A percentile compares a stretch with the other conserved stretches of the same genome.
phyloP scores from a whole-genome alignment of 2,113 vertebrate species.

The Chunga burmeisteri region DNA sequence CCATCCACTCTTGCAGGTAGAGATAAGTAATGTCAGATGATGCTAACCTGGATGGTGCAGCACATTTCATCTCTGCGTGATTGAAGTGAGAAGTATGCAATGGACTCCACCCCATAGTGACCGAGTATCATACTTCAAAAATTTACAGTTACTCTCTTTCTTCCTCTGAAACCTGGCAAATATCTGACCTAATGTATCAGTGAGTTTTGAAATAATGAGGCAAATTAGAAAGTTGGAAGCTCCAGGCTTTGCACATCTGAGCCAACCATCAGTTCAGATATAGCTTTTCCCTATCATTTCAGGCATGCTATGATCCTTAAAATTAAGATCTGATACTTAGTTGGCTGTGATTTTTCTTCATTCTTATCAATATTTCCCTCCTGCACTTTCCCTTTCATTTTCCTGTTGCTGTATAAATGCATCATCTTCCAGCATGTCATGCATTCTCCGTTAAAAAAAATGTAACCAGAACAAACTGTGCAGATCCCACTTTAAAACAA shows the following conservation, averaged over 20 bases:
- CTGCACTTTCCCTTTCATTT: background rate
- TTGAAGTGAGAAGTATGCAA: background rate
- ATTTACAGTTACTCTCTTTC: background rate
- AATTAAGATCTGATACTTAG: background rate
- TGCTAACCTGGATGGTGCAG: background rate
- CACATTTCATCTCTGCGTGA: background rate
- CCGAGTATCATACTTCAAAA: background rate
- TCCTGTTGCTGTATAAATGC: background rate
- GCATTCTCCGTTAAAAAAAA: background rate
- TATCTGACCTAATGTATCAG: background rate
- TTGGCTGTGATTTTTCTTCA: background rate
- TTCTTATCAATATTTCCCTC: background rate
- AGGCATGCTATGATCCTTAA: background rate
- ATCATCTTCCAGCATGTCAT: background rate
- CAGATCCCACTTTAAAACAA: background rate
- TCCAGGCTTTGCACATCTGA: background rate
- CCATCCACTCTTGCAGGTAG: background rate
- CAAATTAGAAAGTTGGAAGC: background rate
- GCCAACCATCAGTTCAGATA: background rate
- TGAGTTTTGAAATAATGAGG: background rate
- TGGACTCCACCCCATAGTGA: fast-evolving
- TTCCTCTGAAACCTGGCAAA: background rate
- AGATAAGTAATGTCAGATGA: background rate
- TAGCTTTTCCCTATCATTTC: background rate
- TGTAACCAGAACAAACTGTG: background rate